Percentiles rank a stretch among this genome's conserved stretches.
These are phyloP conservation scores for Drosophila micromelanica DNA, from an alignment of 1,140 invertebrate genomes.

Conservation along the genomic window DNA sequence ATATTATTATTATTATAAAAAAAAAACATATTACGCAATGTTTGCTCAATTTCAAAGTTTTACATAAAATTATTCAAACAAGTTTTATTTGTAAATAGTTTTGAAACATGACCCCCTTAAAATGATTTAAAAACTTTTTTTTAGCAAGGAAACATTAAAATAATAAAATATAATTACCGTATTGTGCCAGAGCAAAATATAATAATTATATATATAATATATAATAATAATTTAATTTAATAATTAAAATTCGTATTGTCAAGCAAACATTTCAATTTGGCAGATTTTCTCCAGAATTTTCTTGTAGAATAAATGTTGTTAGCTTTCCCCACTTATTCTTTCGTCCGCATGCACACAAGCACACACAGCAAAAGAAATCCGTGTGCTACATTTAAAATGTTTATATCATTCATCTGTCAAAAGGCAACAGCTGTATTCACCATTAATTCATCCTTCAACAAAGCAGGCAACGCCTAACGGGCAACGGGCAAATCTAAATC, in stretches of 20 bases:
- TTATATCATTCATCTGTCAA: conserved; percentile 76
- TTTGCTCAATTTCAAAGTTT: not conserved
- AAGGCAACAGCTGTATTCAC: conserved; percentile 62
- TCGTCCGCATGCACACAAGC: not conserved
- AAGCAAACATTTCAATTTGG: conserved; percentile 4
- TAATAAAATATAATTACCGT: conserved; percentile 22
- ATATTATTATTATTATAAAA: not conserved
- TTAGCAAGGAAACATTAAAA: conserved; percentile 15
- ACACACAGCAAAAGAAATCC: conserved; percentile 2
- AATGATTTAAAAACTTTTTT: conserved; percentile 14
- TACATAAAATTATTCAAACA: conserved; percentile 10
- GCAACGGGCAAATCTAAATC: conserved; percentile 41
- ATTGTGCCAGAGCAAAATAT: conserved; percentile 1
- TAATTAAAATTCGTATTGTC: conserved; percentile 26
- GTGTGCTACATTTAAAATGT: conserved; percentile 60
- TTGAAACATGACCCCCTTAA: conserved; percentile 15
- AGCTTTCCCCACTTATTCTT: not conserved
- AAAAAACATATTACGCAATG: not conserved
- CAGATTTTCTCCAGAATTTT: conserved; percentile 2
- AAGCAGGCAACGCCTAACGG: not conserved
- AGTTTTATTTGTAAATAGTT: conserved; percentile 20
- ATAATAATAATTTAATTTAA: too few relatives aligned
- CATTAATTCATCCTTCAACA: conserved; percentile 41
- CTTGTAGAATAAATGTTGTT: conserved; percentile 16
- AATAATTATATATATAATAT: too few relatives aligned